Evolutionary conservation across 2,113 vertebrate genomes (phyloP), one percentile per base, ranked within the genome.

Genomic region (Peromyscus polionotus): DNA sequence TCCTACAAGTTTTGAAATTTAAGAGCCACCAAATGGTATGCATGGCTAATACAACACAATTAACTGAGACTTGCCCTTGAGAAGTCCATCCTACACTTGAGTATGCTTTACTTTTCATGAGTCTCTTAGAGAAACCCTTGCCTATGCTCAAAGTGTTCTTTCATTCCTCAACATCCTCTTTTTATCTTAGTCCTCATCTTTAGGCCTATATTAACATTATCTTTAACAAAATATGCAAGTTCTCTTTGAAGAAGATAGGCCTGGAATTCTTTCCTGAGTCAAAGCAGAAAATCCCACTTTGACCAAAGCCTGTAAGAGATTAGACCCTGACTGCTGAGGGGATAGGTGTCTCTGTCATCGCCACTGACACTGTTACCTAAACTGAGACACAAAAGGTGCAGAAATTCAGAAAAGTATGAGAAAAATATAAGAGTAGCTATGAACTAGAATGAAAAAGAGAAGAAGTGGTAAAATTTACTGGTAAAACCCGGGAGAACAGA

Each of bases 341-440:
- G 45, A 14, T 28, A 51, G 28, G 45, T 51, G 28, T 77, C 7
- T 51, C 28, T 81, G 77, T 36, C 17, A 17, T 57, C 9, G 11
- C 31, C 48, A 57, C 51, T 81, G 19, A n/a, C 51, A 81, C 16
- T 80, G 16, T 57, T 91, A 57, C 36, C 67, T 92, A 77, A 70
- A 76, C 26, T 51, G 59, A 54, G 85, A 93, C 1, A 72, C 0
- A 73, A 72, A 84, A 90, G 48, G 22, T 19, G 73, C 14, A 67
- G n/a, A 87, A 84, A 54, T 89, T 92, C 83, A 93, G 51, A 67
- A 95, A 81, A 20, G 13, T 42, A 79, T 88, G 67, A 88, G 36
- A 79, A 88, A 92, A 68, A 51, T 67, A 75, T 11, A 31, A 88
- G 36, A 36, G 3, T 51, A 85, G 22, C 3, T 20, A 16, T 88